phyloP scores from a whole-genome alignment of 2,113 vertebrate species.

The Sisor rabdophorus region DNA sequence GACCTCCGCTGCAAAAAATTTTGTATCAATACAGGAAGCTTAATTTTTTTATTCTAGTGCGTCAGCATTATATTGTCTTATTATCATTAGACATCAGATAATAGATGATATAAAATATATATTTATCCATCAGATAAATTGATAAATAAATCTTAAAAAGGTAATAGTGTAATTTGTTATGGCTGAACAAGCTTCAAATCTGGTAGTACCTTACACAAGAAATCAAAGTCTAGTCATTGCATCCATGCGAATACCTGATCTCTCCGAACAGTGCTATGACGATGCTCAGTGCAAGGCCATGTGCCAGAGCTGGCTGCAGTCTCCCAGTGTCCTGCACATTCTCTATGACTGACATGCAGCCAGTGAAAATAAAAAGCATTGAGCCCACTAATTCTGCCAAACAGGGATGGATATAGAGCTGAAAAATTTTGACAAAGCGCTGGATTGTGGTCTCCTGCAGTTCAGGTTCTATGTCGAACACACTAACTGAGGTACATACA shows the following conservation, averaged over 20 bases:
- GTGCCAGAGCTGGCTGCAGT: constrained; percentile 80
- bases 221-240: neutral
- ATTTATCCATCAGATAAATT: too few species aligned
- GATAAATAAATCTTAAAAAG: neutral
- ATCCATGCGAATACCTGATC: constrained; percentile 72
- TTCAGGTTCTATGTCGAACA: constrained; percentile 29
- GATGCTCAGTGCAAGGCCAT: constrained; percentile 75
- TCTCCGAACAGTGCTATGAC: constrained; percentile 68
- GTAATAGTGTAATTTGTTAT: neutral
- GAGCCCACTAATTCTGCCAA: constrained; percentile 79
- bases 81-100: neutral
- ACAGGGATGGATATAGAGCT: constrained; percentile 76
- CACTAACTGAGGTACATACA: constrained; percentile 23
- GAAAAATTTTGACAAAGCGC: constrained; percentile 46
- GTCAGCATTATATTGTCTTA: neutral
- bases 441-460: neutral
- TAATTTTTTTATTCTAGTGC: neutral
- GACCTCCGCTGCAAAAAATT: constrained; percentile 71
- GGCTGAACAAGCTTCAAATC: neutral
- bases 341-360: constrained; percentile 75
- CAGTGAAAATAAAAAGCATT: constrained; percentile 76
- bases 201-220: neutral
- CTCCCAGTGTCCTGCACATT: constrained; percentile 41
- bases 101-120: too few species aligned
- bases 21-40: neutral